Evolutionary conservation across 2,888 invertebrate species (phyloP).

Genomic region (Cerastis leucographa): DNA sequence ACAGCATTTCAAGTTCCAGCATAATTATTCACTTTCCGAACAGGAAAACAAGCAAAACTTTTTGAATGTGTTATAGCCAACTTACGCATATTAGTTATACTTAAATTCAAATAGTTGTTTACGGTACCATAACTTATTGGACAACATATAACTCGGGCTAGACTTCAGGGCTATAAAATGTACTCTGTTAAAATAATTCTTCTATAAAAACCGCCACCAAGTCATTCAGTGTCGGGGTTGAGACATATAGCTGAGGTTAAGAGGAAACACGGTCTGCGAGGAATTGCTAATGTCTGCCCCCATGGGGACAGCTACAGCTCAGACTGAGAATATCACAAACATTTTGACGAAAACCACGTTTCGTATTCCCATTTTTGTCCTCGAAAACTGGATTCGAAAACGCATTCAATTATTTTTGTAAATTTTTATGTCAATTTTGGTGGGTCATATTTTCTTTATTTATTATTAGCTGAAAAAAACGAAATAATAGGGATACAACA

Average conservation of each 20-base stretch:
- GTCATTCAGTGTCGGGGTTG: neutral
- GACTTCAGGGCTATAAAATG: neutral
- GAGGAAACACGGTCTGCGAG: no score
- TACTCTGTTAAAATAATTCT: neutral
- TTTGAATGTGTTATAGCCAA: neutral
- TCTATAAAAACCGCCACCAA: neutral
- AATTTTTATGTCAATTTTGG: no score
- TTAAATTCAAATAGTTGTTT: neutral
- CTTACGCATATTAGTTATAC: neutral
- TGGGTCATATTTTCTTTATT: no score
- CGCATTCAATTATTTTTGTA: no score
- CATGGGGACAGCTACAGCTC: no score
- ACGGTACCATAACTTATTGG: neutral
- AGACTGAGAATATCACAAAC: no score
- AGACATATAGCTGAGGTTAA: neutral
- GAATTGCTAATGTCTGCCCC: no score
- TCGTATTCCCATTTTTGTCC: no score
- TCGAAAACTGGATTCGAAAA: no score
- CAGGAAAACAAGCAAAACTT: neutral
- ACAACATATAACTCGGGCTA: slow-evolving; percentile 4
- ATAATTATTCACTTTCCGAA: neutral
- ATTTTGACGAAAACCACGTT: no score
- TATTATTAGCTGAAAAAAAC: no score
- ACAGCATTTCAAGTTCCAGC: neutral
- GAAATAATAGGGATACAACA: no score